Evolutionary conservation across 2,888 invertebrate species (phyloP).

Genomic region (Balanococcus diminutus): DNA sequence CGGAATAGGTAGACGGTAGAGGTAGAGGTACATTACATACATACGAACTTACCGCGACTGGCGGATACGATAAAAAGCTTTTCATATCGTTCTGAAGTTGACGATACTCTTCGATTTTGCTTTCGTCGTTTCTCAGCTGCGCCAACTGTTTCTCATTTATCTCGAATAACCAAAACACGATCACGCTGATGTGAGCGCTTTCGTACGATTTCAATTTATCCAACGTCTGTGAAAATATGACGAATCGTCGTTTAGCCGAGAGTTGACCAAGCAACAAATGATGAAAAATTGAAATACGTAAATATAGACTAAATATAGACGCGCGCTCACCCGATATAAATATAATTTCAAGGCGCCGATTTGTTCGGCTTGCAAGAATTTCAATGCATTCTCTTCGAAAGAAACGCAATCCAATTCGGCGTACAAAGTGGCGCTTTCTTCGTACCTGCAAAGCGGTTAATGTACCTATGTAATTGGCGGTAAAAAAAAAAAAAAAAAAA

Average conservation of each 20-base stretch:
- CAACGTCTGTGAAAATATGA: slow-evolving; percentile 70
- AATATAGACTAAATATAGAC: slow-evolving; percentile 11
- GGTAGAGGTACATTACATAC: too few relatives aligned
- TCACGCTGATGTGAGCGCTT: slow-evolving; percentile 87
- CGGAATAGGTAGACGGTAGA: too few relatives aligned
- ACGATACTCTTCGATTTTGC: slow-evolving; percentile 64
- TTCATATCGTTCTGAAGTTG: slow-evolving; percentile 78
- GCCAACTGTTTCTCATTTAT: slow-evolving; percentile 88
- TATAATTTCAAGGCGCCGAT: slow-evolving; percentile 83
- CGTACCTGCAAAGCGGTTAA: slow-evolving; percentile 65
- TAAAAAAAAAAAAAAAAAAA: too few relatives aligned
- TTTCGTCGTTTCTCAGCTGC: slow-evolving; percentile 63
- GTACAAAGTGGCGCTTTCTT: slow-evolving; percentile 83
- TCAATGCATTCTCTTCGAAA: slow-evolving; percentile 92
- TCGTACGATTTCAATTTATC: slow-evolving; percentile 75
- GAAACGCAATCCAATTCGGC: slow-evolving; percentile 84
- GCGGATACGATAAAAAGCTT: slow-evolving; percentile 72
- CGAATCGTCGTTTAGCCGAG: background rate
- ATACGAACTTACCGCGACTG: slow-evolving; percentile 67
- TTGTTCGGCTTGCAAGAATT: slow-evolving; percentile 82
- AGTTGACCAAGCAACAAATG: background rate
- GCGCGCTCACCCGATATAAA: slow-evolving; percentile 68
- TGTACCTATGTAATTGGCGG: too few relatives aligned
- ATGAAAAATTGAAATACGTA: slow-evolving; percentile 20
- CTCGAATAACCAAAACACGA: slow-evolving; percentile 94